phyloP scores from a whole-genome alignment of 2,113 vertebrate species.

The Antigone vipio region DNA sequence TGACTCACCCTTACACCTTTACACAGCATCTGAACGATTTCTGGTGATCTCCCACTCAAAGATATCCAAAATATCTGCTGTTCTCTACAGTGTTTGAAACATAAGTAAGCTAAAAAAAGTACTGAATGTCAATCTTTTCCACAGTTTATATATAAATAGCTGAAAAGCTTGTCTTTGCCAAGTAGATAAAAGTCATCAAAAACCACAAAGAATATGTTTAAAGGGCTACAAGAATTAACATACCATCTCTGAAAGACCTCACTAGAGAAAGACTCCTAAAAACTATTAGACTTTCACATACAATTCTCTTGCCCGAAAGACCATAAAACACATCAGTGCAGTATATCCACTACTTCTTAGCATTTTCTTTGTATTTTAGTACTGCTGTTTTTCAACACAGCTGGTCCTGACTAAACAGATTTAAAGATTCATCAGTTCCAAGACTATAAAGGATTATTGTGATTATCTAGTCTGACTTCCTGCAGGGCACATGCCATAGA shows the following conservation, averaged over 20 bases:
- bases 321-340: not conserved
- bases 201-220: not conserved
- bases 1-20: not conserved
- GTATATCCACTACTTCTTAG: not conserved
- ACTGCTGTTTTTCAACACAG: conserved; percentile 44
- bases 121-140: not conserved
- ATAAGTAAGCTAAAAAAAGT: not conserved
- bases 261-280: not conserved
- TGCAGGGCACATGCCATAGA: conserved; percentile 24
- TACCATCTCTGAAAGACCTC: not conserved
- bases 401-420: conserved; percentile 62
- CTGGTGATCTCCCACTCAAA: not conserved
- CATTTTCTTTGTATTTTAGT: not conserved
- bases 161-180: not conserved
- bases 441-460: conserved; percentile 59
- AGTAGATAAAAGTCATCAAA: not conserved
- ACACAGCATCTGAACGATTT: not conserved
- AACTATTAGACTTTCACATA: not conserved
- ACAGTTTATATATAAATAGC: conserved; percentile 8
- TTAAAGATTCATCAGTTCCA: conserved; percentile 53
- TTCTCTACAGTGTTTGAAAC: not conserved
- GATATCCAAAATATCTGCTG: conserved; percentile 12
- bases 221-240: not conserved
- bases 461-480: conserved; percentile 49
- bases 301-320: not conserved